Conservation (phyloP, 2,888 invertebrate species). For the Drosophila prolongata region DNA sequence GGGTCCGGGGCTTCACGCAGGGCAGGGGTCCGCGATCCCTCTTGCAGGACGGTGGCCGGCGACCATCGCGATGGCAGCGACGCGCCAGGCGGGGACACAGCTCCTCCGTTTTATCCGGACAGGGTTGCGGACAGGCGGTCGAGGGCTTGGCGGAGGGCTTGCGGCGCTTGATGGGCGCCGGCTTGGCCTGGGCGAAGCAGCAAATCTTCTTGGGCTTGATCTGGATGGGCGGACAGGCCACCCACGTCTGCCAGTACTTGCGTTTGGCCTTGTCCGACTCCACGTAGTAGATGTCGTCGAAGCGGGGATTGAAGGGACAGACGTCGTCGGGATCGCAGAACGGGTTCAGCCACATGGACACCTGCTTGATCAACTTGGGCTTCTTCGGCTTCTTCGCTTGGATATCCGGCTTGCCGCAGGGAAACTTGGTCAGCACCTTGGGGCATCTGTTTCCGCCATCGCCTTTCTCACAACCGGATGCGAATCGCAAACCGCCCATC, state of each 20-base stretch:
- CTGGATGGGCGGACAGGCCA: conserved; percentile 72
- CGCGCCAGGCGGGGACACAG: conserved; percentile 43
- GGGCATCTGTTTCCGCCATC: conserved; percentile 22
- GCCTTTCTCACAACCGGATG: conserved; percentile 18
- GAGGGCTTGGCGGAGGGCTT: conserved; percentile 39
- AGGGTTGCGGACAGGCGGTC: conserved; percentile 46
- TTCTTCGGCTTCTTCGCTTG: conserved; percentile 13
- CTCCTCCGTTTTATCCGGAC: rapidly evolving
- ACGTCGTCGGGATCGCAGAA: conserved; percentile 52
- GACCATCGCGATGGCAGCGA: conserved; percentile 57
- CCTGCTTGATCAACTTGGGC: neutral
- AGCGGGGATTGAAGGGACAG: conserved; percentile 68
- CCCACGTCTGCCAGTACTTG: conserved; percentile 82
- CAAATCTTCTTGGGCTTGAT: conserved; percentile 71
- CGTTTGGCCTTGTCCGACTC: conserved; percentile 77
- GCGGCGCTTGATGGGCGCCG: conserved; percentile 61
- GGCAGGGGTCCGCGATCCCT: neutral
- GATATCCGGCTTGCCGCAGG: conserved; percentile 57
- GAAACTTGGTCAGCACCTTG: conserved; percentile 6
- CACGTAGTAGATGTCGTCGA: conserved; percentile 80
- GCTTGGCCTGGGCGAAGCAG: conserved; percentile 42
- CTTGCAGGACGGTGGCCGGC: conserved; percentile 49
- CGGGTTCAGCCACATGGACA: conserved; percentile 77
- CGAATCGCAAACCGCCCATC: conserved; percentile 22
- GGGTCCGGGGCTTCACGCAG: conserved; percentile 58